phyloP scores from a whole-genome alignment of 2,113 vertebrate species.

The Phalacrocorax aristotelis region DNA sequence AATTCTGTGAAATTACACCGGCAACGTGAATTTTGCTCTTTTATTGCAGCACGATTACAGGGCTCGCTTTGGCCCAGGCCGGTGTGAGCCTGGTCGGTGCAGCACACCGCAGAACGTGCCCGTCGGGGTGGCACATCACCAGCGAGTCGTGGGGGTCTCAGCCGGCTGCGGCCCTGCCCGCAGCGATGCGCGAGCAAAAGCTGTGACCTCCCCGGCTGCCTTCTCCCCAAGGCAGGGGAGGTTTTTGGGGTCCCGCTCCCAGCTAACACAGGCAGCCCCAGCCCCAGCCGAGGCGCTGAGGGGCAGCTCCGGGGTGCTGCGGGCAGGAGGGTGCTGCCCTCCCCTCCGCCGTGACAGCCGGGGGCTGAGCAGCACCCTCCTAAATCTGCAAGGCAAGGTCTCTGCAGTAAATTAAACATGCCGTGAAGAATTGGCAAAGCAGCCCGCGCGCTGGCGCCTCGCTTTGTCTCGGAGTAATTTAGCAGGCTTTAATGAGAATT shows the following conservation, averaged over 20 bases:
- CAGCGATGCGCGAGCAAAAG: accelerated
- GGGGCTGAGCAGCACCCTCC: not conserved
- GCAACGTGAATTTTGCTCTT: not conserved
- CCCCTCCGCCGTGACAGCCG: not conserved
- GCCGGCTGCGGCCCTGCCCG: accelerated
- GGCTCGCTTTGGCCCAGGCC: accelerated
- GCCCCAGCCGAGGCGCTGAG: not conserved
- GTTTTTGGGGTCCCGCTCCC: not conserved
- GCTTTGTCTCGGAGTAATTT: slow-evolving; percentile 36
- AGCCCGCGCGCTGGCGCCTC: not conserved
- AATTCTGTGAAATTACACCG: not conserved
- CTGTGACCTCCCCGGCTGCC: accelerated
- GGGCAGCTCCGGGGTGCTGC: not conserved
- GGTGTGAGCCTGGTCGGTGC: accelerated
- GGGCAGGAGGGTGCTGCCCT: not conserved
- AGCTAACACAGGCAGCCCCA: accelerated
- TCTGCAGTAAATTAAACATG: not conserved
- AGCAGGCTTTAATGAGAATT: slow-evolving; percentile 42
- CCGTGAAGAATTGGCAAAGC: not conserved
- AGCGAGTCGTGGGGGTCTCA: accelerated
- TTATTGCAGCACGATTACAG: not conserved
- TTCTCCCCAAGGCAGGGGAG: not conserved
- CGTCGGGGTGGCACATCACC: not conserved
- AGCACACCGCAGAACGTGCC: accelerated
- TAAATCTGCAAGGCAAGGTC: not conserved